These are phyloP conservation scores for Leptocoma aspasia DNA, from an alignment of 2,113 vertebrate species.

Conservation along the genomic window DNA sequence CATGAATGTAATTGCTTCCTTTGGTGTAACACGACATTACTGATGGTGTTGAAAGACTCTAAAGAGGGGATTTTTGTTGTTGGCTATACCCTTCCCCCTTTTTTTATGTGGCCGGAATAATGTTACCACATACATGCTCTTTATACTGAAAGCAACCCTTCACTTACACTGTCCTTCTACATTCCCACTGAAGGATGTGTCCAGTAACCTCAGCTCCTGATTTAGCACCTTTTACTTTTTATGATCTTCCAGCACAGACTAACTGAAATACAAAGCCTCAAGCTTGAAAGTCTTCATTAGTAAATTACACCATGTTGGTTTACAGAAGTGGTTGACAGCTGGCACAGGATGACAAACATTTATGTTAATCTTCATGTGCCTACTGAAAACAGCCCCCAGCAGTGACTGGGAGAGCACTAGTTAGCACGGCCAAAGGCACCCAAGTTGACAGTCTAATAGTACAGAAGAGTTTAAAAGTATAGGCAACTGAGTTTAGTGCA, in stretches of 20 bases:
- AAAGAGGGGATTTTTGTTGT: not conserved
- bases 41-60: not conserved
- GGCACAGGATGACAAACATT: not conserved
- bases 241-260: not conserved
- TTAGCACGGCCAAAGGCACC: not conserved
- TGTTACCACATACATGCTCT: not conserved
- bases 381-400: not conserved
- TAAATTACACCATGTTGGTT: not conserved
- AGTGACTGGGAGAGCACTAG: not conserved
- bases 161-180: not conserved
- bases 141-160: not conserved
- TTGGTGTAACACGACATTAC: not conserved
- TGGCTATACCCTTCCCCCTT: accelerated
- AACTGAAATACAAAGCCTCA: not conserved
- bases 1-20: not conserved
- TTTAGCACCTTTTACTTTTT: not conserved
- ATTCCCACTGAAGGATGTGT: not conserved
- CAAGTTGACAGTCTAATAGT: not conserved
- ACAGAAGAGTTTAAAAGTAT: not conserved
- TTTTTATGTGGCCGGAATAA: not conserved
- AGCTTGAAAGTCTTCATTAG: not conserved
- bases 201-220: not conserved
- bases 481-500: not conserved
- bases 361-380: not conserved
- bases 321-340: not conserved